These are phyloP conservation scores for Diploptera punctata DNA, from an alignment of 2,888 invertebrate species.

Conservation along the genomic window DNA sequence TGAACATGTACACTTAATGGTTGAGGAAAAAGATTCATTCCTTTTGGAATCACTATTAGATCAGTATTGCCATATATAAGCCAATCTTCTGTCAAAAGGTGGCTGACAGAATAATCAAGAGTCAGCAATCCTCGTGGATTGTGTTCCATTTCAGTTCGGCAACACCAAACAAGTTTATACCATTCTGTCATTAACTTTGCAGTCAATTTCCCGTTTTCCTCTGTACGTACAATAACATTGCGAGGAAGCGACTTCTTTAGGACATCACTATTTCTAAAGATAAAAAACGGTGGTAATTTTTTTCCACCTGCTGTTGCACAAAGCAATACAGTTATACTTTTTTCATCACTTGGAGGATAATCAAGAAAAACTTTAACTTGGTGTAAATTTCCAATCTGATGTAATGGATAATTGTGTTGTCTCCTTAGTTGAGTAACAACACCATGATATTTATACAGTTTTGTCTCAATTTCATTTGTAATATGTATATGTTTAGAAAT, in stretches of 20 bases:
- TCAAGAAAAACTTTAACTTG: background rate
- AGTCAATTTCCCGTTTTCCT: slow-evolving; percentile 2
- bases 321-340: background rate
- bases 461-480: background rate
- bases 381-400: slow-evolving; percentile 5
- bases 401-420: background rate
- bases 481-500: background rate
- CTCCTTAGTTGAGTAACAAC: background rate
- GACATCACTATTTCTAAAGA: background rate
- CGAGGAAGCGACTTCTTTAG: background rate
- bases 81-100: background rate
- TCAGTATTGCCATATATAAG: background rate
- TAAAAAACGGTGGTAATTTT: background rate
- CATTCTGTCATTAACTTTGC: slow-evolving; percentile 2
- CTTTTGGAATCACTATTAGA: background rate
- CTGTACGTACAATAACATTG: background rate
- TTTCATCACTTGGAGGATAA: background rate
- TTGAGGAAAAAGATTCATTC: background rate
- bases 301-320: slow-evolving; percentile 7
- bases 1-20: background rate
- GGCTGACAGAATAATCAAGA: slow-evolving; percentile 2
- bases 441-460: background rate
- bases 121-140: background rate
- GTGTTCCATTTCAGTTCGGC: background rate
- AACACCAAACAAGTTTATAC: background rate